Evolutionary conservation across 2,113 vertebrate species (phyloP).

Genomic region (Phodopus roborovskii): DNA sequence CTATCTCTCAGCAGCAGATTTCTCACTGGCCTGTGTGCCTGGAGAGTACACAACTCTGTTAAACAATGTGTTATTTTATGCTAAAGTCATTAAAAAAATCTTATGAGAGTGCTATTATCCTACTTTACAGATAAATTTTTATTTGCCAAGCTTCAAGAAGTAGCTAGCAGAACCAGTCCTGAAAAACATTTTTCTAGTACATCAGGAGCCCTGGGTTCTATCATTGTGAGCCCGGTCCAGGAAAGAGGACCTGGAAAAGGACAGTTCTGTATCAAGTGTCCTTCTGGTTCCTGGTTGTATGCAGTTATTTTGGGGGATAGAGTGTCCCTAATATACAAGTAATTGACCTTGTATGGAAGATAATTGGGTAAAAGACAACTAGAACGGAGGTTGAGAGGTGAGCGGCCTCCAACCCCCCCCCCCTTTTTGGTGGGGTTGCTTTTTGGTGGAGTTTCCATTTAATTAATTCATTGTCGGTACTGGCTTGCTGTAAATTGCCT

Average conservation of each 20-base stretch:
- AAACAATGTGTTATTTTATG: conserved; percentile 20
- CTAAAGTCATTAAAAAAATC: conserved; percentile 10
- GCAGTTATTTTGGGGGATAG: neutral
- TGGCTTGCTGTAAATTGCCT: neutral
- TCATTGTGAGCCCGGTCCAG: neutral
- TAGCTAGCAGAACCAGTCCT: neutral
- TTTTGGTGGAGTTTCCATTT: neutral
- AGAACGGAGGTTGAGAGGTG: neutral
- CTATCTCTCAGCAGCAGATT: neutral
- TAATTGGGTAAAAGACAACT: conserved; percentile 13
- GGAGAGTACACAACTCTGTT: neutral
- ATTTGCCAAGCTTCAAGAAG: conserved; percentile 33
- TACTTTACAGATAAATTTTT: conserved; percentile 12
- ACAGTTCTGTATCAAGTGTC: neutral
- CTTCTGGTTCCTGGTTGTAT: neutral
- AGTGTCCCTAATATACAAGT: neutral
- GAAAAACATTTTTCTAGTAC: neutral
- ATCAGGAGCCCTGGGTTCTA: neutral
- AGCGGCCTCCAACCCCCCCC: neutral
- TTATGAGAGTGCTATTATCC: neutral
- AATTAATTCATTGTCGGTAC: neutral
- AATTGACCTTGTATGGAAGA: conserved; percentile 31
- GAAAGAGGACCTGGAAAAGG: neutral
- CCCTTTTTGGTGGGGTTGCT: neutral
- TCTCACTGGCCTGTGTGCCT: neutral